Conservation (phyloP, 2,797 vertebrate species). For the Semaprochilodus insignis region DNA sequence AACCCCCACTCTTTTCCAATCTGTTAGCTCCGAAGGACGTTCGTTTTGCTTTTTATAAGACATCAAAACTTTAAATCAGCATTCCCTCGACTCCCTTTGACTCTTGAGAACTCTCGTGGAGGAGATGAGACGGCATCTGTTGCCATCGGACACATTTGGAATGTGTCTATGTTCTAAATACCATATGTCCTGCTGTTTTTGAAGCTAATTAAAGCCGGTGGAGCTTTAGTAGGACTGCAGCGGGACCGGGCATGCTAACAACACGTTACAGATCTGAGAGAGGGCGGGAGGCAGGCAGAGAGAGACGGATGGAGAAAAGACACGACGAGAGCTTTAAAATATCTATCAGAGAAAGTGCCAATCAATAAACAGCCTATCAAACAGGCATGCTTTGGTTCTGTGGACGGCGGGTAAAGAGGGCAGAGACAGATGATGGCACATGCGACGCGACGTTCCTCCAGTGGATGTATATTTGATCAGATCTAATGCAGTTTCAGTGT, state of each 20-base stretch:
- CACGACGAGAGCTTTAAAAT: neutral
- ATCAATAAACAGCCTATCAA: neutral
- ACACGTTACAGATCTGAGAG: neutral
- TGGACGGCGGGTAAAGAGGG: neutral
- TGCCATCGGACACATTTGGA: neutral
- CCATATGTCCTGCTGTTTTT: slow-evolving; percentile 32
- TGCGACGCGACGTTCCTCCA: neutral
- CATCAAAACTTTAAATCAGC: neutral
- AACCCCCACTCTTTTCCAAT: neutral
- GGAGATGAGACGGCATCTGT: neutral
- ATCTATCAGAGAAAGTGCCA: slow-evolving; percentile 2
- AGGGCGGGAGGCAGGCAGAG: neutral
- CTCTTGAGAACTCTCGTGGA: neutral
- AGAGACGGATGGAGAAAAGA: neutral
- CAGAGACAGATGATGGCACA: neutral
- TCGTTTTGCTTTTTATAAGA: neutral
- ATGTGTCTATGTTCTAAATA: slow-evolving; percentile 3
- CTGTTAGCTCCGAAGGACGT: neutral
- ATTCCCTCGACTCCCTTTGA: neutral
- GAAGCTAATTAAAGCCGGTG: slow-evolving; percentile 27
- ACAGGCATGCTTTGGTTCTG: neutral
- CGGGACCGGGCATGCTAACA: neutral
- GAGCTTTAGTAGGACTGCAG: neutral
- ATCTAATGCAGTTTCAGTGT: slow-evolving; percentile 58
- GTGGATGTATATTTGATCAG: slow-evolving; percentile 56